Evolutionary conservation across 2,113 vertebrate genomes (phyloP).

Genomic region (Eidolon helvum): DNA sequence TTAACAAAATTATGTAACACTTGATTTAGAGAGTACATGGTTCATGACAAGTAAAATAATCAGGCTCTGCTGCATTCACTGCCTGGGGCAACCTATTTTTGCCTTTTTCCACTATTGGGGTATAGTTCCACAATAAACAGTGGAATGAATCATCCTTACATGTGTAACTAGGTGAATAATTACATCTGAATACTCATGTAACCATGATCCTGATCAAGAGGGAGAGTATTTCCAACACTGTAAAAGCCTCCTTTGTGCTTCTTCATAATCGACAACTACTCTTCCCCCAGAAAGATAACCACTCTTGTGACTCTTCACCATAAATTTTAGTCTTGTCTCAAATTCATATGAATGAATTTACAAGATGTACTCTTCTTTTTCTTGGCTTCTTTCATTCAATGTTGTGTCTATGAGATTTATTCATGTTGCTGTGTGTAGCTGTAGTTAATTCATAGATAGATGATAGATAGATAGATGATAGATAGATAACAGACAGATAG

Average conservation of each 20-base stretch:
- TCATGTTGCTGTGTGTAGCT: neutral
- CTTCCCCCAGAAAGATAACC: neutral
- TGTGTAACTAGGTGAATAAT: neutral
- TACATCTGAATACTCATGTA: neutral
- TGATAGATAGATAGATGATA: too few species aligned
- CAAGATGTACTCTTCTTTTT: neutral
- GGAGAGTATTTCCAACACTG: neutral
- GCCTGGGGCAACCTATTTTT: neutral
- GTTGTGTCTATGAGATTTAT: neutral
- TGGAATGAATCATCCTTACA: neutral
- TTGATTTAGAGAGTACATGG: neutral
- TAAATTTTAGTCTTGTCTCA: neutral
- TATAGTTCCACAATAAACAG: neutral
- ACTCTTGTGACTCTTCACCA: neutral
- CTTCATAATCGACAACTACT: neutral
- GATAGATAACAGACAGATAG: too few species aligned
- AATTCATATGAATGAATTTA: neutral
- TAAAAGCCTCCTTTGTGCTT: neutral
- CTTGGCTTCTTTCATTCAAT: neutral
- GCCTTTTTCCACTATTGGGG: neutral
- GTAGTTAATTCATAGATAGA: neutral
- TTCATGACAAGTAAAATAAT: neutral
- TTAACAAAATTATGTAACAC: neutral
- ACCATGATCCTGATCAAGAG: neutral
- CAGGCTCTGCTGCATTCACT: neutral